Base-by-base conservation (phyloP, 2,113 vertebrate species). In the Calidris pugnax region DNA sequence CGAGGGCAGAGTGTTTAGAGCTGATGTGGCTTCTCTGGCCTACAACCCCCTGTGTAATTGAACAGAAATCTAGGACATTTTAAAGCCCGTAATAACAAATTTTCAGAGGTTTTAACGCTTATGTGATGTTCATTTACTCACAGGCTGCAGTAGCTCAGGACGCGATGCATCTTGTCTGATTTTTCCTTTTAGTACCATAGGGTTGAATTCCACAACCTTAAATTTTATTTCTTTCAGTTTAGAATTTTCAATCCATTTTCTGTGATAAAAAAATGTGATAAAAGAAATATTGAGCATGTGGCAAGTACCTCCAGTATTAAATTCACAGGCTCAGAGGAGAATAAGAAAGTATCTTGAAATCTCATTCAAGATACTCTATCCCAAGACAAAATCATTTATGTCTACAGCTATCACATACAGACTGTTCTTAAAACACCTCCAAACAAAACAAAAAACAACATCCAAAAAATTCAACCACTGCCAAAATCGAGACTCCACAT, bases 101-200 rank as follows among this genome's bases (percentile, higher is more conserved):
- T 47, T 47, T 47, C 47, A 47, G 47, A 47, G 47, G 21, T 47
- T 47, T 47, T 47, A 47, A 47, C 20, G 21, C 47, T 47, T 47
- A 47, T 1, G 4, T 10, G 3, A 7, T 14, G 1, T 77, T 64
- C 41, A 62, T 67, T 59, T 92, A 98, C 99, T 99, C 96, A 99
- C 99, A 43, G 99, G 99, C 82, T 99, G 99, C 24, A 99, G 97
- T 48, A 99, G 96, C n/a, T 99, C 99, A 11, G 99, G 99, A 55
- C 99, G 98, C 2, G 99, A 97, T 1, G 99, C 98, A 85, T 99
- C 99, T 27, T 98, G 99, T 94, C 99, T 99, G 90, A 99, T 99
- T 98, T 99, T 99, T 82, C 99, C 99, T 96, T 97, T 98, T 21
- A 99, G 98, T 35, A 99, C 98, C 98, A 98, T 98, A 6, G 99